A percentile compares a stretch with the other conserved stretches of the same genome.
Conservation (phyloP, 92 coral and sea anemone species). For the Umimayanthus kanabou region DNA sequence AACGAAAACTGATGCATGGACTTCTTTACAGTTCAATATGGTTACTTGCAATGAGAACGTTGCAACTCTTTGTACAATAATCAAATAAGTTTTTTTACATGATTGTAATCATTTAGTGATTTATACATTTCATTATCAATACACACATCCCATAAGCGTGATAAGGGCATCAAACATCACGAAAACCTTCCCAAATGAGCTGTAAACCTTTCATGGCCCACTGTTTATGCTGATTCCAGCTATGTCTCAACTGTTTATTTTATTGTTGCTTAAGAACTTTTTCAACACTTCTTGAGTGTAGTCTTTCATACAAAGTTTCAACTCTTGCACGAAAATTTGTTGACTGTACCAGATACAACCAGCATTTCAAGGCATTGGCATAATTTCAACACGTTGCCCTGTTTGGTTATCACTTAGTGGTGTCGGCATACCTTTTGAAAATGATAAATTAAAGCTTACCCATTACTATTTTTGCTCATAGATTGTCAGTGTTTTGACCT, state of each 20-base stretch:
- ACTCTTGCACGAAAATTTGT: no score
- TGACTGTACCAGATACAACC: background rate
- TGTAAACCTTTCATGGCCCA: background rate
- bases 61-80: background rate
- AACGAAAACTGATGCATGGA: no score
- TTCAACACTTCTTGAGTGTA: background rate
- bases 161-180: background rate
- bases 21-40: no score
- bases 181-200: background rate
- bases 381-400: background rate
- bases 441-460: background rate
- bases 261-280: no score
- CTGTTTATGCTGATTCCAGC: background rate
- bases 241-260: background rate
- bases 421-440: slow-evolving; percentile 41
- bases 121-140: background rate
- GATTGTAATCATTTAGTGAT: no score
- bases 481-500: slow-evolving; percentile 36
- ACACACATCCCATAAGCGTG: background rate
- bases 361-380: background rate
- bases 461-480: slow-evolving; percentile 9
- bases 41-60: background rate
- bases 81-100: background rate
- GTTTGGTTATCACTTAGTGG: background rate
- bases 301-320: background rate